Evolutionary conservation across 2,113 vertebrate genomes (phyloP).

Genomic region (Triplophysa tibetana): DNA sequence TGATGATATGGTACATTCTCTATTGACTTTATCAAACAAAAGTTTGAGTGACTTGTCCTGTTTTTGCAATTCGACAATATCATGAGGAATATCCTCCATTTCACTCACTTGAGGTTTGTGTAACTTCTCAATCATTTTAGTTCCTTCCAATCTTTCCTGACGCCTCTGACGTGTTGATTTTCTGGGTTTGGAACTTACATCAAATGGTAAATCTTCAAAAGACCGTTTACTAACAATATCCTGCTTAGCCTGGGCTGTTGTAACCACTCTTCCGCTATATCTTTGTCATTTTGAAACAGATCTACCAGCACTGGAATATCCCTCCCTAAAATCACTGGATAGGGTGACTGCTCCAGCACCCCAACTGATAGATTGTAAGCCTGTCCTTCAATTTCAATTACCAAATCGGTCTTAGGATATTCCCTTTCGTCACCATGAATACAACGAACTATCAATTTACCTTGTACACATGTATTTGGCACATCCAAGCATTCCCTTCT

Average conservation of each 20-base stretch:
- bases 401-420: neutral
- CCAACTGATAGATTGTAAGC: constrained; percentile 25
- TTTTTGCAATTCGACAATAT: too few species aligned
- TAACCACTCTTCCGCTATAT: constrained; percentile 5
- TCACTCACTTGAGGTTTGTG: too few species aligned
- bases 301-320: constrained; percentile 30
- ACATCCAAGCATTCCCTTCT: neutral
- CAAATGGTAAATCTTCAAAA: neutral
- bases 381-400: neutral
- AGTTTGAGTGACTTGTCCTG: too few species aligned
- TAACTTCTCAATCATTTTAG: neutral
- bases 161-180: neutral
- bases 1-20: too few species aligned
- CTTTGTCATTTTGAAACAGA: neutral
- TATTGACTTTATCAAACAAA: too few species aligned
- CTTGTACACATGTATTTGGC: neutral
- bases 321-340: constrained; percentile 31
- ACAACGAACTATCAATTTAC: neutral
- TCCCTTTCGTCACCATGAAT: neutral
- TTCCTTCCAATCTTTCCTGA: neutral
- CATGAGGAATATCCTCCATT: too few species aligned
- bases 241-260: neutral
- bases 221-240: neutral
- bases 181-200: neutral
- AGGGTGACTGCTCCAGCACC: neutral